A percentile compares a stretch with the other conserved stretches of the same genome.
Evolutionary conservation across 2,113 vertebrate species (phyloP).

Genomic region (Nibea albiflora): DNA sequence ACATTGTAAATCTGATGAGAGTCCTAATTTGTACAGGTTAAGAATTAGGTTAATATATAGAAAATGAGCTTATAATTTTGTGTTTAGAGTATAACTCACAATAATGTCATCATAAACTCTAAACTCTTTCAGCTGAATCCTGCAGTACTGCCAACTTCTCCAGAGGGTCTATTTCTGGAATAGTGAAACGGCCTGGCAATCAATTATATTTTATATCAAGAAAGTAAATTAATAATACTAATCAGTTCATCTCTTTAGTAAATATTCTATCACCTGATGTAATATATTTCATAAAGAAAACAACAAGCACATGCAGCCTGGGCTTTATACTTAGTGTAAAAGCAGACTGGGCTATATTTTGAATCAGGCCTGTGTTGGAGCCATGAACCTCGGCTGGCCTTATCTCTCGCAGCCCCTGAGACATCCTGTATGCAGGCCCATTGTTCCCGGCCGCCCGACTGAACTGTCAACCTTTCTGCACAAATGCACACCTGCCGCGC

Average conservation of each 20-base stretch:
- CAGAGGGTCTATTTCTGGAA: neutral
- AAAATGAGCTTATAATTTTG: neutral
- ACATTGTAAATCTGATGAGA: no score
- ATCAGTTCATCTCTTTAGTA: neutral
- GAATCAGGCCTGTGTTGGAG: slow-evolving; percentile 27
- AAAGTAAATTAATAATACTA: neutral
- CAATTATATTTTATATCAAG: neutral
- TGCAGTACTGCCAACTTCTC: neutral
- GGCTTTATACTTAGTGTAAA: neutral
- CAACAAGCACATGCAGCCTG: neutral
- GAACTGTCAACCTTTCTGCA: slow-evolving; percentile 59
- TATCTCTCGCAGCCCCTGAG: slow-evolving; percentile 62
- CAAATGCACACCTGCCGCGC: slow-evolving; percentile 71
- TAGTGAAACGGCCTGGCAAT: neutral
- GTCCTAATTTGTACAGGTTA: neutral
- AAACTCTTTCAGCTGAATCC: neutral
- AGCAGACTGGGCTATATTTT: neutral
- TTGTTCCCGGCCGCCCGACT: slow-evolving; percentile 67
- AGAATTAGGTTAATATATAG: neutral
- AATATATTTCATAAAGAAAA: neutral
- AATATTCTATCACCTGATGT: neutral
- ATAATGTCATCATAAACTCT: neutral
- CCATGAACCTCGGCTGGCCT: slow-evolving; percentile 61
- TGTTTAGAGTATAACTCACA: neutral
- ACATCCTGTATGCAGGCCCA: slow-evolving; percentile 80